Evolutionary conservation across 2,113 vertebrate species (phyloP).

Genomic region (Galemys pyrenaicus): DNA sequence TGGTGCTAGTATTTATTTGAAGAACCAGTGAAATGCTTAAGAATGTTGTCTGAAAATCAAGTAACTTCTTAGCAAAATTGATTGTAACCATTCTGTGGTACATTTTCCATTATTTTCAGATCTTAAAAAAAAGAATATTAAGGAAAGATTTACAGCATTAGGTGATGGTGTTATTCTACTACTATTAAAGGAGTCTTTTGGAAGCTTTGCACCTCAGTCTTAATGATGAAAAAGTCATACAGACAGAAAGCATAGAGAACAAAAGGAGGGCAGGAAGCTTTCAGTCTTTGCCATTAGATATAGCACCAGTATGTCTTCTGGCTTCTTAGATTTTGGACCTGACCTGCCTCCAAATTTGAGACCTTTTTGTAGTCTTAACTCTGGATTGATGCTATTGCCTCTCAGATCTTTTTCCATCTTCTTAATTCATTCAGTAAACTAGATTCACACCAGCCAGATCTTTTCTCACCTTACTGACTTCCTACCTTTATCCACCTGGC

Average conservation of each 20-base stretch:
- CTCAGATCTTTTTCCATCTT: neutral
- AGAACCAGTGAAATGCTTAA: neutral
- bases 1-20: neutral
- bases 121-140: neutral
- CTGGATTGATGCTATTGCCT: neutral
- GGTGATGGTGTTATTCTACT: neutral
- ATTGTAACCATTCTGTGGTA: neutral
- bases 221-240: neutral
- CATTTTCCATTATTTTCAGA: conserved; percentile 39
- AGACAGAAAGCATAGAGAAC: neutral
- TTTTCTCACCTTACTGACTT: neutral
- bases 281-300: neutral
- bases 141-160: neutral
- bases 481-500: neutral
- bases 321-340: neutral
- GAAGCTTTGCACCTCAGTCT: neutral
- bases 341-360: neutral
- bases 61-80: neutral
- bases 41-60: neutral
- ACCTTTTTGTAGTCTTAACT: neutral
- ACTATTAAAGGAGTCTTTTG: neutral
- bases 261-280: neutral
- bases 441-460: neutral
- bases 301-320: neutral
- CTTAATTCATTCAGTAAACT: neutral